These are phyloP conservation scores for Hydropsyche betteni DNA, from an alignment of 2,888 invertebrate species.

Conservation along the genomic window DNA sequence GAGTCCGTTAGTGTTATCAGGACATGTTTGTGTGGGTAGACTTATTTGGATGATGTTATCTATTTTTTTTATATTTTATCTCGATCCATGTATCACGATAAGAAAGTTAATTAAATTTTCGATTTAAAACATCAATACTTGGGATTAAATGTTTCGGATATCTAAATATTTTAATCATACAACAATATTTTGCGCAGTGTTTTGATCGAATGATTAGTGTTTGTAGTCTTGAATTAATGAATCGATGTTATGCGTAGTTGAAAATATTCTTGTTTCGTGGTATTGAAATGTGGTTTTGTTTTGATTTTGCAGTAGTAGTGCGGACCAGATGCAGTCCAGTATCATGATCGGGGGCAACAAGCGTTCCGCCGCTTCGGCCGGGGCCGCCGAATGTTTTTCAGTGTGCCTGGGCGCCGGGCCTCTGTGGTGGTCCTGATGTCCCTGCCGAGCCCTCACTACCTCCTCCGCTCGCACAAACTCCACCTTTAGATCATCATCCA, in stretches of 20 bases:
- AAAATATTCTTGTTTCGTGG: constrained; percentile 39
- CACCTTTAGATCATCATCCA: constrained; percentile 62
- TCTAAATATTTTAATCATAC: too few species aligned
- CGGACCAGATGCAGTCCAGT: constrained; percentile 60
- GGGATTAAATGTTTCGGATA: too few species aligned
- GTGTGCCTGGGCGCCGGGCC: constrained; percentile 98
- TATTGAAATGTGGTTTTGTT: constrained; percentile 49
- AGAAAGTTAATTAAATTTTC: too few species aligned
- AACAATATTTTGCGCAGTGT: background rate
- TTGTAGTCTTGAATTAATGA: constrained; percentile 1
- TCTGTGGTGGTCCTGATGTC: constrained; percentile 99
- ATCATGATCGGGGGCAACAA: constrained; percentile 66
- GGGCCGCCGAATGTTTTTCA: constrained; percentile 78
- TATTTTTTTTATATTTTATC: too few species aligned
- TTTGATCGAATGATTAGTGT: background rate
- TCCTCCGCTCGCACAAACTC: constrained; percentile 61
- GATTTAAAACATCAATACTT: too few species aligned
- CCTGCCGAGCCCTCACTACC: constrained; percentile 83
- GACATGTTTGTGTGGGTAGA: too few species aligned
- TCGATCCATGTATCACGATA: too few species aligned
- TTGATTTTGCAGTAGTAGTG: constrained; percentile 53
- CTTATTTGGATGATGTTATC: too few species aligned
- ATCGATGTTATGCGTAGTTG: background rate
- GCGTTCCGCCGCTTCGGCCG: constrained; percentile 74
- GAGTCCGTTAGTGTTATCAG: too few species aligned